A percentile compares a stretch with the other conserved stretches of the same genome.
phyloP scores from a whole-genome alignment of 64 coral and sea anemone species.

The Dendronephthya gigantea region DNA sequence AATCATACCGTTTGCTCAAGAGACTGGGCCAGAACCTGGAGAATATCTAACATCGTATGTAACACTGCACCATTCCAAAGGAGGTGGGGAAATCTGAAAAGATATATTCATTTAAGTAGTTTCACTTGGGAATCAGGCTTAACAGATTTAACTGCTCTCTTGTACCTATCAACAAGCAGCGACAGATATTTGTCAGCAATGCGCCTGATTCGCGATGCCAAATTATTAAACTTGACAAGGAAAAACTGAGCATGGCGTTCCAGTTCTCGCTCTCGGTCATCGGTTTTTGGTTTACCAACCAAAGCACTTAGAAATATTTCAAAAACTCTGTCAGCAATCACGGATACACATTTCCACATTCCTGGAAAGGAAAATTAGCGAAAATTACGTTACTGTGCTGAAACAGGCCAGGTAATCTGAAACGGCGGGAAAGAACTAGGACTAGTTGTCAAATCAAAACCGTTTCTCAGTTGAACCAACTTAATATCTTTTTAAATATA shows the following conservation, averaged over 20 bases:
- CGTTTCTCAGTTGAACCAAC: no score
- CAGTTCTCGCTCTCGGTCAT: slow-evolving; percentile 57
- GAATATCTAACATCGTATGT: slow-evolving; percentile 79
- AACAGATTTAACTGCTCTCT: no score
- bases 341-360: slow-evolving; percentile 93
- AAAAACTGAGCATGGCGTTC: slow-evolving; percentile 74
- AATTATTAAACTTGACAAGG: slow-evolving; percentile 73
- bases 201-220: slow-evolving; percentile 68
- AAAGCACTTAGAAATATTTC: slow-evolving; percentile 58
- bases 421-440: no score
- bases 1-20: slow-evolving; percentile 81
- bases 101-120: not conserved
- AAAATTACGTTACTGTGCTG: not conserved
- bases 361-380: slow-evolving; percentile 35
- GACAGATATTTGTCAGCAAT: slow-evolving; percentile 82
- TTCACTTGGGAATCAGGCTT: no score
- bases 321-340: slow-evolving; percentile 77
- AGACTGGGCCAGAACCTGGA: slow-evolving; percentile 70
- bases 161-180: slow-evolving; percentile 82
- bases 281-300: slow-evolving; percentile 62
- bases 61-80: slow-evolving; percentile 85
- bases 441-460: no score
- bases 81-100: slow-evolving; percentile 78
- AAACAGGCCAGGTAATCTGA: not conserved
- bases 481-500: no score